phyloP scores from a whole-genome alignment of 2,888 invertebrate genomes.

The Latrodectus elegans region DNA sequence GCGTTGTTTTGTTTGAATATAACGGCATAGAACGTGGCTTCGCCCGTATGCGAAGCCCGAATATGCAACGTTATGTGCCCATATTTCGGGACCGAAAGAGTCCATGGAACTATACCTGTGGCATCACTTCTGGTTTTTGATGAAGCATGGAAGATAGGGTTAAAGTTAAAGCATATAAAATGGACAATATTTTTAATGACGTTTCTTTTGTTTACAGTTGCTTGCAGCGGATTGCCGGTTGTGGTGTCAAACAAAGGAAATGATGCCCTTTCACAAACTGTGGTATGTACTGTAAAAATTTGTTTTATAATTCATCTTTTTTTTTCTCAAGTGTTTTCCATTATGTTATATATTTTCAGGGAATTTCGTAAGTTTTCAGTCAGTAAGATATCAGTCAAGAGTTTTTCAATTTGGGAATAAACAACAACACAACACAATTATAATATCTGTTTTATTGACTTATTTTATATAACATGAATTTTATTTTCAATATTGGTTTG shows the following conservation, averaged over 20 bases:
- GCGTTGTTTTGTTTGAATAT: slow-evolving; percentile 36
- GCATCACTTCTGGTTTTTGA: neutral
- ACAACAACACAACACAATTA: too few species aligned
- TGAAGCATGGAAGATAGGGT: slow-evolving; percentile 16
- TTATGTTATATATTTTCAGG: too few species aligned
- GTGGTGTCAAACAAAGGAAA: slow-evolving; percentile 32
- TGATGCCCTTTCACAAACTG: slow-evolving; percentile 16
- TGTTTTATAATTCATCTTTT: too few species aligned
- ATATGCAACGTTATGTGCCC: slow-evolving; percentile 56
- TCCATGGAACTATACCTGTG: slow-evolving; percentile 8
- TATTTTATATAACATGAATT: too few species aligned
- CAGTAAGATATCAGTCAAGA: too few species aligned
- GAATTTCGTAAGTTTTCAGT: too few species aligned
- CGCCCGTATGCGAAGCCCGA: slow-evolving; percentile 44
- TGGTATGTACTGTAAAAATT: neutral
- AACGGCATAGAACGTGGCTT: slow-evolving; percentile 42
- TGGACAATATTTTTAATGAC: slow-evolving; percentile 29
- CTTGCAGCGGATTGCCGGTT: slow-evolving; percentile 23
- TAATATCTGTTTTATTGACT: too few species aligned
- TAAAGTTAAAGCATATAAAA: slow-evolving; percentile 8
- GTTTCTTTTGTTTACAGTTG: slow-evolving; percentile 9
- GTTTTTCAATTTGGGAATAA: too few species aligned
- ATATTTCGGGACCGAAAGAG: slow-evolving; percentile 44
- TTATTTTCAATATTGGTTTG: too few species aligned
- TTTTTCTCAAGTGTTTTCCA: too few species aligned